Conservation (phyloP, 2,888 invertebrate species). For the Heterodera filipjevi region DNA sequence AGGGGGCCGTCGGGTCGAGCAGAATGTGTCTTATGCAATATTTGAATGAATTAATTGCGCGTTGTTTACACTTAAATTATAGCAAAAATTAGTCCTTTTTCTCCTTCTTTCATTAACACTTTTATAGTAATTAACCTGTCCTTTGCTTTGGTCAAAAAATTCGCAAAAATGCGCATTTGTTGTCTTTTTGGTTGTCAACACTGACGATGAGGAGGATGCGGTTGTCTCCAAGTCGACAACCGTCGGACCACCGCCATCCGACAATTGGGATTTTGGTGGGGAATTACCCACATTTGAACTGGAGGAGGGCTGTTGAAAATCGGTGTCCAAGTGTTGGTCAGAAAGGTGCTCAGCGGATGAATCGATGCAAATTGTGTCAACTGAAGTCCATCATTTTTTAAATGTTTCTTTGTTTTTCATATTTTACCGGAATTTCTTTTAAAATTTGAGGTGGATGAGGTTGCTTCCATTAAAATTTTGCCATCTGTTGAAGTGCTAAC, state of each 20-base stretch:
- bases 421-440: neutral
- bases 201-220: neutral
- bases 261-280: neutral
- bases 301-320: constrained; percentile 1
- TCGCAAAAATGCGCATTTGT: constrained; percentile 37
- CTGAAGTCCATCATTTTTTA: neutral
- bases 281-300: constrained; percentile 10
- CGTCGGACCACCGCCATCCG: neutral
- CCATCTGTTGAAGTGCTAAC: constrained; percentile 9
- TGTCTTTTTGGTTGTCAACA: constrained; percentile 3
- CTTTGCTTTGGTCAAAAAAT: constrained; percentile 41
- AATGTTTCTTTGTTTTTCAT: neutral
- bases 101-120: neutral
- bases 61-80: constrained; percentile 67
- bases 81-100: too few relatives aligned
- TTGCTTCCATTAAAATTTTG: constrained; percentile 15
- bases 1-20: constrained; percentile 82
- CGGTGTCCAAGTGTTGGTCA: neutral
- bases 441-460: constrained; percentile 10
- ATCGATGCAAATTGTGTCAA: neutral
- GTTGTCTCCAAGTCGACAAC: neutral
- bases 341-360: neutral
- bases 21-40: constrained; percentile 84
- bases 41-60: constrained; percentile 75
- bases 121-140: constrained; percentile 32